These are phyloP conservation scores for Hassar affinis DNA, from an alignment of 2,113 vertebrate genomes.

Conservation along the genomic window DNA sequence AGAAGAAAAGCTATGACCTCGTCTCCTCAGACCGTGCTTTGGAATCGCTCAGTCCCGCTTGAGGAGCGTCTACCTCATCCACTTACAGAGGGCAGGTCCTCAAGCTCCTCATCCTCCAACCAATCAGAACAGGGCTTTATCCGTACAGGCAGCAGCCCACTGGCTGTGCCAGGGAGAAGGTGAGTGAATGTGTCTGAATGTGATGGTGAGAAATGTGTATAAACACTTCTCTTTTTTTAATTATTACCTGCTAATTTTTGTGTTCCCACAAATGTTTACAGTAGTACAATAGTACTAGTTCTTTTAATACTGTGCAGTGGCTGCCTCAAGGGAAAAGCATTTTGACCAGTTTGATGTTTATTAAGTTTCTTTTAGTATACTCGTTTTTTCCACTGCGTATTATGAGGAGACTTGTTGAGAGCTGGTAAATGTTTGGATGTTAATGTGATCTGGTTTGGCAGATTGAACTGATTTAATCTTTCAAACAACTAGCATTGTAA, in stretches of 20 bases:
- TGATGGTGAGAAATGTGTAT: not conserved
- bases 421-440: not conserved
- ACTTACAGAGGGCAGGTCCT: constrained; percentile 80
- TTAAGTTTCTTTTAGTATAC: not conserved
- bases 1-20: constrained; percentile 87
- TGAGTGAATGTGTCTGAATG: constrained; percentile 61
- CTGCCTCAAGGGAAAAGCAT: not conserved
- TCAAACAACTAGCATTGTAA: not conserved
- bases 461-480: too few relatives aligned
- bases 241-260: not conserved
- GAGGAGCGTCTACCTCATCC: constrained; percentile 80
- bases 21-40: constrained; percentile 82
- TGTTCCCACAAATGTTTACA: not conserved
- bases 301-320: not conserved
- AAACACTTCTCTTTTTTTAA: not conserved
- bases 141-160: constrained; percentile 88
- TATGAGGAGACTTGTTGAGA: not conserved
- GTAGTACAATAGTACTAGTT: too few relatives aligned
- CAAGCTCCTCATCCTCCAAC: constrained; percentile 92
- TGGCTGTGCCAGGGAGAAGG: constrained; percentile 91
- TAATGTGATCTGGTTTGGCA: not conserved
- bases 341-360: not conserved
- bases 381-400: not conserved
- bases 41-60: constrained; percentile 74
- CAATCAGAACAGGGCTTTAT: constrained; percentile 84